Base-by-base conservation (phyloP, 2,113 vertebrate genomes). In the Calyptomena viridis region DNA sequence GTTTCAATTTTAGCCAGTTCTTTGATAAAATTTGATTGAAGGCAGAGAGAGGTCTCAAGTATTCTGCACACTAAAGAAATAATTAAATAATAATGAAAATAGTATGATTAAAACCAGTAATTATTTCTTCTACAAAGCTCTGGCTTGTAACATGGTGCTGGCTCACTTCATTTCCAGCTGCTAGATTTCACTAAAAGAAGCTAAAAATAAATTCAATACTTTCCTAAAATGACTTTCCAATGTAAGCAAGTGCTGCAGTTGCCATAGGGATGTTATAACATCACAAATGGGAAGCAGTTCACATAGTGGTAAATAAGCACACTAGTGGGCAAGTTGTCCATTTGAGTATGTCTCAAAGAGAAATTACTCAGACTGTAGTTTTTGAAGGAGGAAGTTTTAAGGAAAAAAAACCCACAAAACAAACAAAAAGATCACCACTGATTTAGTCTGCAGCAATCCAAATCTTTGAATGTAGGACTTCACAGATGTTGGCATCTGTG, bases 171-270 rank as follows among this genome's bases (percentile, higher is more conserved):
- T 75, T 94, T 94, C 80, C 90, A 97, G 93, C 92, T 97, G 94
- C 85, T 93, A 92, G 73, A 87, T 96, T 96, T 96, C 94, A 81
- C 90, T 93, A 90, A 96, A 96, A 92, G 72, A 86, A 93, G 58
- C 88, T 95, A 96, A 96, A 97, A 97, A 97, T 96, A 97, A 93
- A 87, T 90, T 93, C 86, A 97, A 92, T 96, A 75, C 88, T 92
- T 96, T 95, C 95, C 94, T 90, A 95, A 97, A 96, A 96, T 94
- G 23, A 94, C 92, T 97, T 95, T 84, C 77, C 53, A 60, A 73
- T 95, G 93, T 84, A 95, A 94, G 88, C 90, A 93, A 96, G 83
- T 89, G 90, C 83, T 95, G 79, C 94, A 84, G 95, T 96, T 97
- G 92, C 95, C 93, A 96, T 96, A 96, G 95, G 95, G 95, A 96